Conservation (phyloP, 2,113 vertebrate species). For the Oplegnathus fasciatus region DNA sequence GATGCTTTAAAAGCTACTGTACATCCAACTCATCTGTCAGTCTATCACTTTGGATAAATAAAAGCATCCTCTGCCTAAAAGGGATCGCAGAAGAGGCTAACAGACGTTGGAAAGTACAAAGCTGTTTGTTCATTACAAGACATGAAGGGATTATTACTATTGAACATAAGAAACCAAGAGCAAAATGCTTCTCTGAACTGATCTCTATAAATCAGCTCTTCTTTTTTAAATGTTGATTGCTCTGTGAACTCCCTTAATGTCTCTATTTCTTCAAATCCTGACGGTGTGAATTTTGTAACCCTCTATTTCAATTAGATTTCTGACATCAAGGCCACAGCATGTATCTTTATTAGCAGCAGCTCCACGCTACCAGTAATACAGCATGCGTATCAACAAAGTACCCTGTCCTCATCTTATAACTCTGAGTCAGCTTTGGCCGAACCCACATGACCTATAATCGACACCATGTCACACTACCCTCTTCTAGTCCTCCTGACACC, state of each 20-base stretch:
- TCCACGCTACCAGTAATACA: neutral
- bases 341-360: neutral
- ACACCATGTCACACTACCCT: neutral
- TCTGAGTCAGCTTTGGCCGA: neutral
- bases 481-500: neutral
- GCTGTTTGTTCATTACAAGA: neutral
- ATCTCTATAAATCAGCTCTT: slow-evolving; percentile 38
- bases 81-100: neutral
- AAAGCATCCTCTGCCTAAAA: slow-evolving; percentile 15
- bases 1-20: neutral
- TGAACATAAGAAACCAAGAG: slow-evolving; percentile 3
- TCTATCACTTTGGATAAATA: slow-evolving; percentile 16
- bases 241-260: slow-evolving; percentile 17
- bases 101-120: slow-evolving; percentile 33
- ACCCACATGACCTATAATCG: neutral
- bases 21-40: neutral
- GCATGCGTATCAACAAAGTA: neutral
- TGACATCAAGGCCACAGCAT: slow-evolving; percentile 19
- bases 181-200: slow-evolving; percentile 23
- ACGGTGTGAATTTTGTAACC: slow-evolving; percentile 10
- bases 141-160: slow-evolving; percentile 7
- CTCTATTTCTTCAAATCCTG: neutral
- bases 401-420: neutral
- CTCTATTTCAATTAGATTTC: neutral
- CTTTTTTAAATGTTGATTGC: slow-evolving; percentile 34